These are phyloP conservation scores for Myiopsitta monachus DNA, from an alignment of 2,113 vertebrate genomes.

Conservation along the genomic window DNA sequence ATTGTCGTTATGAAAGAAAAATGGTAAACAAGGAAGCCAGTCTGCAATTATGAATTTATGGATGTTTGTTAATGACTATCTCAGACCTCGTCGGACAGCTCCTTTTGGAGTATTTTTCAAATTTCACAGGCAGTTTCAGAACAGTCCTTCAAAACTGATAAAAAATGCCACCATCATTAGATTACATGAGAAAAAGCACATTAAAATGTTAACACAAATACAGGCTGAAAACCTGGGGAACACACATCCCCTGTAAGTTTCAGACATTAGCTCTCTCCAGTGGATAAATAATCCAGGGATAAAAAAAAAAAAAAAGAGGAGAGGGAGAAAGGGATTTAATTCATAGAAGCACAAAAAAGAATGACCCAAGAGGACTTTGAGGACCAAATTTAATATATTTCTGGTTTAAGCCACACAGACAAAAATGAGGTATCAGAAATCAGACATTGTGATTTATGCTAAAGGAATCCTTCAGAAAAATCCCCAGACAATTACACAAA, in stretches of 20 bases:
- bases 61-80: conserved; percentile 53
- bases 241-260: neutral
- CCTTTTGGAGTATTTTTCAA: conserved; percentile 28
- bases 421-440: conserved; percentile 44
- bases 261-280: neutral
- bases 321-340: conserved; percentile 16
- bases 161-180: conserved; percentile 6
- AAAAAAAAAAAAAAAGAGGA: neutral
- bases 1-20: conserved; percentile 53
- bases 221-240: neutral
- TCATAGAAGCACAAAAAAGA: conserved; percentile 16
- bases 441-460: conserved; percentile 42
- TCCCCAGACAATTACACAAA: conserved; percentile 40
- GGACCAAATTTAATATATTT: conserved; percentile 39
- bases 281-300: neutral
- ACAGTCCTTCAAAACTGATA: conserved; percentile 35
- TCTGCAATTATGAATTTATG: conserved; percentile 57
- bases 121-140: conserved; percentile 39
- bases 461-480: conserved; percentile 52
- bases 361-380: conserved; percentile 20
- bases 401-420: conserved; percentile 11
- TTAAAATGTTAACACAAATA: conserved; percentile 4
- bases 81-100: conserved; percentile 36
- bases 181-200: neutral
- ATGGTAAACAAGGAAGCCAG: conserved; percentile 59